phyloP scores from a whole-genome alignment of 1,140 invertebrate genomes.

The Bombus turneri region DNA sequence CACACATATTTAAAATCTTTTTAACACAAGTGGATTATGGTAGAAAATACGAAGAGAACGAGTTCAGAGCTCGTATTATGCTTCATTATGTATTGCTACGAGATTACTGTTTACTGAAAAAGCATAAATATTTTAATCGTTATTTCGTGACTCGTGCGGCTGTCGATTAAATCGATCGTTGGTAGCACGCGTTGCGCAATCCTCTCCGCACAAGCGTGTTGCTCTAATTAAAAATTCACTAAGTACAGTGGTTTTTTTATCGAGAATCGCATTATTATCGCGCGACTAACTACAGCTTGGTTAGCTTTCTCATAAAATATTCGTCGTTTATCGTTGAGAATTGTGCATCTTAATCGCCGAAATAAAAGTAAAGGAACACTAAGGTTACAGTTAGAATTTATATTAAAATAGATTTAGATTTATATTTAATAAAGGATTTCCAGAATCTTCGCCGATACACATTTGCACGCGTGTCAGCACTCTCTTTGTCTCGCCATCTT shows the following conservation, averaged over 20 bases:
- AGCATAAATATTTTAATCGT: conserved; percentile 14
- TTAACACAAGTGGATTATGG: neutral
- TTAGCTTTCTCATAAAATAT: neutral
- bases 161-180: conserved; percentile 25
- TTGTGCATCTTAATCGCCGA: too few species aligned
- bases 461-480: too few species aligned
- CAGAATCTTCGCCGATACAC: too few species aligned
- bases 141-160: conserved; percentile 1
- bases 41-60: neutral
- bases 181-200: neutral
- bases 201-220: neutral
- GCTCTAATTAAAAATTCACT: conserved; percentile 23
- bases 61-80: neutral
- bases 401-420: too few species aligned
- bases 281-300: neutral
- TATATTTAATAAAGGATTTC: too few species aligned
- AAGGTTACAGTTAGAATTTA: too few species aligned
- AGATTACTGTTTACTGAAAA: conserved; percentile 3
- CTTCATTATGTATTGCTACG: neutral
- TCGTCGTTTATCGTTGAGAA: neutral
- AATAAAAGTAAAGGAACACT: too few species aligned
- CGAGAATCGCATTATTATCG: neutral
- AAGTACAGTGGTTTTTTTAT: neutral
- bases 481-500: too few species aligned
- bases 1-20: neutral